A percentile compares a stretch with the other conserved stretches of the same genome.
These are phyloP conservation scores for Caligus rogercresseyi DNA, from an alignment of 1,140 invertebrate species.

Conservation along the genomic window DNA sequence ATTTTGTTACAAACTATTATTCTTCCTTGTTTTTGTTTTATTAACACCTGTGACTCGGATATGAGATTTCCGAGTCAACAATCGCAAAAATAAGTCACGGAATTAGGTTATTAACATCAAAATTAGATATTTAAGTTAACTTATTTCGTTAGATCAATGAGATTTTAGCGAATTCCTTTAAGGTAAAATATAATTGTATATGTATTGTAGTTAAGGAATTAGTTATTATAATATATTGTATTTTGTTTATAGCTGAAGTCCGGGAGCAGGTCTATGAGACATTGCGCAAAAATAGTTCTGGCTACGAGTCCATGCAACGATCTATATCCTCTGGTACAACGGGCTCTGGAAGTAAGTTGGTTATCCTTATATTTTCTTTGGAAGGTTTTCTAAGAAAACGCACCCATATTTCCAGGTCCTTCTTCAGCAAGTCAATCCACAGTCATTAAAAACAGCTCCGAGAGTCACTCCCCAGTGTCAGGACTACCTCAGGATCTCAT, in stretches of 20 bases:
- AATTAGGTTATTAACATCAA: too few relatives aligned
- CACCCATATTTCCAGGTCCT: neutral
- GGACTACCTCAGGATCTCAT: neutral
- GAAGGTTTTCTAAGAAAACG: neutral
- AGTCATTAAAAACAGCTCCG: neutral
- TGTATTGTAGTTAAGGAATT: too few relatives aligned
- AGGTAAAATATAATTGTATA: too few relatives aligned
- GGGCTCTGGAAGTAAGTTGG: neutral
- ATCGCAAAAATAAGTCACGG: too few relatives aligned
- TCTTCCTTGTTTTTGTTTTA: too few relatives aligned
- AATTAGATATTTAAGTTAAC: too few relatives aligned
- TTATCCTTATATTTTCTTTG: neutral
- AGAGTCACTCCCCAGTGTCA: neutral
- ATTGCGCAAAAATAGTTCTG: conserved; percentile 9
- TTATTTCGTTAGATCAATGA: too few relatives aligned
- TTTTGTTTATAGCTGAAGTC: conserved; percentile 4
- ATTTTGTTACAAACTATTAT: too few relatives aligned
- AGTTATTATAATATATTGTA: neutral
- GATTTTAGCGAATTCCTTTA: too few relatives aligned
- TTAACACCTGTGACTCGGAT: too few relatives aligned
- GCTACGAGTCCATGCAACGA: conserved; percentile 3
- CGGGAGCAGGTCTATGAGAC: conserved; percentile 16
- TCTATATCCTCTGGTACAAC: neutral
- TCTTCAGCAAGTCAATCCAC: conserved; percentile 2
- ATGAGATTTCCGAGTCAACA: too few relatives aligned